A percentile compares a stretch with the other conserved stretches of the same genome.
phyloP scores from a whole-genome alignment of 2,113 vertebrate species.

The Poicephalus meyeri region DNA sequence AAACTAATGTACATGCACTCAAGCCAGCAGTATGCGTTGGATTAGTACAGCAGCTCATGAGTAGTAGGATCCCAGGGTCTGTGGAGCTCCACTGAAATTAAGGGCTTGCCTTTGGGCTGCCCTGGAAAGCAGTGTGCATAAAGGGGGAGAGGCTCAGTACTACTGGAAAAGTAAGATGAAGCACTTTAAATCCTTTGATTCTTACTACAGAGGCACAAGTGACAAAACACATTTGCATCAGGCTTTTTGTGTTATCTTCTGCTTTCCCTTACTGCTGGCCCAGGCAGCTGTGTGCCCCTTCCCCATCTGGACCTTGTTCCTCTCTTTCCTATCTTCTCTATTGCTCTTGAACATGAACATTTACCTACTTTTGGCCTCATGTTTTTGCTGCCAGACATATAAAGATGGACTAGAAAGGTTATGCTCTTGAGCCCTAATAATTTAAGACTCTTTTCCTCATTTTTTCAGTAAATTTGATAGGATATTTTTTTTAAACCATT shows the following conservation, averaged over 20 bases:
- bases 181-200: slow-evolving; percentile 1
- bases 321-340: not conserved
- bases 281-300: not conserved
- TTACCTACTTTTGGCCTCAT: not conserved
- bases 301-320: not conserved
- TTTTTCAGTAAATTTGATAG: not conserved
- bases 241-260: not conserved
- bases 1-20: not conserved
- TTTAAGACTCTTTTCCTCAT: not conserved
- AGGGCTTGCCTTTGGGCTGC: not conserved
- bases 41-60: not conserved
- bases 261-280: not conserved
- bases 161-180: not conserved
- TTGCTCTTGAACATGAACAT: not conserved
- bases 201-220: not conserved
- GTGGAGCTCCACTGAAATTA: not conserved
- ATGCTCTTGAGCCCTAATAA: not conserved
- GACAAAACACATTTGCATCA: slow-evolving; percentile 4
- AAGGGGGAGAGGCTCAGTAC: not conserved
- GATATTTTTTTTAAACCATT: not conserved
- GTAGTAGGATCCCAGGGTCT: not conserved
- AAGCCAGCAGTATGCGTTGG: not conserved
- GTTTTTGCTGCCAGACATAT: not conserved
- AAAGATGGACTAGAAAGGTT: not conserved
- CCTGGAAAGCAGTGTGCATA: not conserved